Conservation (phyloP, 2,797 vertebrate species). For the Brachyrhaphis roseni region DNA sequence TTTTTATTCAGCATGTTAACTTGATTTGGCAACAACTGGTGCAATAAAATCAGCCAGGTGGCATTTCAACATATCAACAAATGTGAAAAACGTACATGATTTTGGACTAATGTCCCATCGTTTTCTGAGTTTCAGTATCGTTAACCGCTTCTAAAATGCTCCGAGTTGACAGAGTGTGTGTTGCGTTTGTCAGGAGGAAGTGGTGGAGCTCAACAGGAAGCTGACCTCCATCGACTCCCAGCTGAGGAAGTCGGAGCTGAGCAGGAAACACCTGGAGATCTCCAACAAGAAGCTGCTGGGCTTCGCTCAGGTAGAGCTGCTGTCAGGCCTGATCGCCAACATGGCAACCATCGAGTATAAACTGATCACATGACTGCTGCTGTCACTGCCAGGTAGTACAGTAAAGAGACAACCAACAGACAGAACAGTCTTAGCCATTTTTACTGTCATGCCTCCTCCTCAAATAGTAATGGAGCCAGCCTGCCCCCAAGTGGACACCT, state of each 20-base stretch:
- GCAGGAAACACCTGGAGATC: conserved; percentile 87
- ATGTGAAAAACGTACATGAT: background rate
- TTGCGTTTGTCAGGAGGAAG: conserved; percentile 70
- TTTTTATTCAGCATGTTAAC: background rate
- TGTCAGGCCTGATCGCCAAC: no score
- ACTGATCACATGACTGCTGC: background rate
- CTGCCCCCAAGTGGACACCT: background rate
- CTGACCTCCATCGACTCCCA: conserved; percentile 81
- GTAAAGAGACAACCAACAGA: background rate
- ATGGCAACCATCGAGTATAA: no score
- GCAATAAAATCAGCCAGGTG: background rate
- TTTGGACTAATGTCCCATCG: background rate
- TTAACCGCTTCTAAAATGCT: background rate
- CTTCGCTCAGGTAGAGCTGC: conserved; percentile 84
- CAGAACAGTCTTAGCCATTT: background rate
- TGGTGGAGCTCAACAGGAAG: conserved; percentile 81
- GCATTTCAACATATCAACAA: background rate
- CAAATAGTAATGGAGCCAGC: background rate
- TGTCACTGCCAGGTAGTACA: background rate
- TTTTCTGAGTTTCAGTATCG: background rate
- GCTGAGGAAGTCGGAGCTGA: conserved; percentile 85
- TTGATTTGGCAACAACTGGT: background rate
- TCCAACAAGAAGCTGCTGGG: conserved; percentile 89
- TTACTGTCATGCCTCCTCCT: background rate
- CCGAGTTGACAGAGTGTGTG: background rate